Conservation (phyloP, 2,888 invertebrate species). For the Synanthedon formicaeformis region DNA sequence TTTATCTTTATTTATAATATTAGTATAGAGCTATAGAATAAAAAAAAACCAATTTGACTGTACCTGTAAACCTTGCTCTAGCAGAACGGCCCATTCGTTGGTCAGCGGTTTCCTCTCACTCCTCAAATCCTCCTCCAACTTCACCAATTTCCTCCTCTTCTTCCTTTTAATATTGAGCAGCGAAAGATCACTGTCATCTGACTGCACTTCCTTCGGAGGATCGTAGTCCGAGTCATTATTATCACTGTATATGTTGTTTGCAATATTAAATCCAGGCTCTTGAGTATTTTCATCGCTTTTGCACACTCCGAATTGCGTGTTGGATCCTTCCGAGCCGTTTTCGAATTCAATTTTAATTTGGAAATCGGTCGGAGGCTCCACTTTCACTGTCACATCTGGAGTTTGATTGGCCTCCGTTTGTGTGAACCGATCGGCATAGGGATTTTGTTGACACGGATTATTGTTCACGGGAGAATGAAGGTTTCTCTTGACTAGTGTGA, state of each 20-base stretch:
- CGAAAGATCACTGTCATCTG: constrained; percentile 42
- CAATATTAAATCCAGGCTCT: neutral
- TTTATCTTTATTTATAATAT: too few relatives aligned
- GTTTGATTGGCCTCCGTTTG: constrained; percentile 29
- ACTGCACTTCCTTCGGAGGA: constrained; percentile 15
- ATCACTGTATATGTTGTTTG: too few relatives aligned
- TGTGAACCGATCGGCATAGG: constrained; percentile 21
- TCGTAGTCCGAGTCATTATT: constrained; percentile 14
- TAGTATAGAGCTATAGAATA: too few relatives aligned
- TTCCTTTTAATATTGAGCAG: constrained; percentile 40
- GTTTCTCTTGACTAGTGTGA: constrained; percentile 18
- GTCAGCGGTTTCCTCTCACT: neutral
- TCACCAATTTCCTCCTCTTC: constrained; percentile 12
- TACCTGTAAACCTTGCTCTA: neutral
- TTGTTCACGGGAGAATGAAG: neutral
- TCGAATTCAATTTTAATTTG: constrained; percentile 40
- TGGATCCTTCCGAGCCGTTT: constrained; percentile 6
- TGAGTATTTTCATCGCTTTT: neutral
- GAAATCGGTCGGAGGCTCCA: constrained; percentile 25
- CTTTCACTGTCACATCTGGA: constrained; percentile 22
- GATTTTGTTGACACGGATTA: neutral
- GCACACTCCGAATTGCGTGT: neutral
- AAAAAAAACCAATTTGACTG: neutral
- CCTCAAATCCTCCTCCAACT: constrained; percentile 4
- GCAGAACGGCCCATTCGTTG: neutral